phyloP scores from a whole-genome alignment of 2,113 vertebrate species.

The Microcebus lehilahytsara region DNA sequence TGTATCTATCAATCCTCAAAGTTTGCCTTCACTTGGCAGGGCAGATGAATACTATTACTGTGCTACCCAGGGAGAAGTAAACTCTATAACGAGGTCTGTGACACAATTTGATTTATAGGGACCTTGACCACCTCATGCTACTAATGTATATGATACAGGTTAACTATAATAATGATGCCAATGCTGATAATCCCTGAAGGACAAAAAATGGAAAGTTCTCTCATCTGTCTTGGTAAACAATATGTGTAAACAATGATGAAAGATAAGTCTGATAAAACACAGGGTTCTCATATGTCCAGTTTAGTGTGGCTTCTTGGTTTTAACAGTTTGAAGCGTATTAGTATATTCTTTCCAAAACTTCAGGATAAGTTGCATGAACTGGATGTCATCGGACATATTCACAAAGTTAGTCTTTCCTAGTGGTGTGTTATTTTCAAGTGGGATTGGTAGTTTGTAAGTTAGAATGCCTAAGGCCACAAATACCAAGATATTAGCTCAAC shows the following conservation, averaged over 20 bases:
- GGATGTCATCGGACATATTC: neutral
- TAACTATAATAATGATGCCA: slow-evolving; percentile 14
- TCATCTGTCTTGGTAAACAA: slow-evolving; percentile 23
- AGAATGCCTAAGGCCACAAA: neutral
- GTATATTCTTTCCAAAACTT: neutral
- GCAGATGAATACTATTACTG: slow-evolving; percentile 23
- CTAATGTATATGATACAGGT: neutral
- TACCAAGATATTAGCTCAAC: neutral
- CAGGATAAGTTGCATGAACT: neutral
- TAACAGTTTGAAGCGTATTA: neutral
- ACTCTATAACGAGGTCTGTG: neutral
- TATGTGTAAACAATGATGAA: neutral
- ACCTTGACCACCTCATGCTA: neutral
- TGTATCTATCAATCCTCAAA: slow-evolving; percentile 26
- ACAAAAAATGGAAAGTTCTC: neutral
- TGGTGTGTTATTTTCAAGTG: slow-evolving; percentile 28
- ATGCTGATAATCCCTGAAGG: neutral
- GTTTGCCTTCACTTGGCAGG: slow-evolving; percentile 11
- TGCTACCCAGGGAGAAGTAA: neutral
- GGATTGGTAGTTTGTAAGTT: slow-evolving; percentile 41
- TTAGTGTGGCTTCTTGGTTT: neutral
- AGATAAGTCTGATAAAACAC: neutral
- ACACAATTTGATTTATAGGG: slow-evolving; percentile 13
- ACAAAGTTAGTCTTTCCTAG: neutral
- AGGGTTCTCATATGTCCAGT: neutral